Evolutionary conservation across 2,113 vertebrate species (phyloP).

Genomic region (Cheilinus undulatus): DNA sequence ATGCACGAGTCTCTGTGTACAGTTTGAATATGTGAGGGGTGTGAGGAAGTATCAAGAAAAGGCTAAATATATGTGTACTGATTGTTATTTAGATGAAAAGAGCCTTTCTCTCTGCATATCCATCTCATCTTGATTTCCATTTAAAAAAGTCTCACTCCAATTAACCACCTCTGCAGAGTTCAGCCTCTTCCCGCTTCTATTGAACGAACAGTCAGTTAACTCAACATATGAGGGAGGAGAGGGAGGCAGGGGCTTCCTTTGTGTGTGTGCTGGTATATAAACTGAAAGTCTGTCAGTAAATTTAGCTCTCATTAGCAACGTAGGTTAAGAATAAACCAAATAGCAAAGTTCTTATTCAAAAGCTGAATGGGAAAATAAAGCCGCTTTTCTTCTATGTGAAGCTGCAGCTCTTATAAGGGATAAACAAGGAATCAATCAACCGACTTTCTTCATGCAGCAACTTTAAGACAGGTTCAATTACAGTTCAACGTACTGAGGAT

Average conservation of each 20-base stretch:
- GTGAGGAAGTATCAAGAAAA: not conserved
- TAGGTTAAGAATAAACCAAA: slow-evolving; percentile 20
- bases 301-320: slow-evolving; percentile 16
- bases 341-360: slow-evolving; percentile 9
- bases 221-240: slow-evolving; percentile 17
- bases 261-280: not conserved
- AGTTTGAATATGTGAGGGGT: not conserved
- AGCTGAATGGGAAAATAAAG: not conserved
- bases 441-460: too few species aligned
- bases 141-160: slow-evolving; percentile 49
- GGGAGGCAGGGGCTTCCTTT: not conserved
- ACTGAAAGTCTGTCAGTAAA: not conserved
- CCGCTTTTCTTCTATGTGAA: not conserved
- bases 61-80: not conserved
- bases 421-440: too few species aligned
- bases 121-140: slow-evolving; percentile 37
- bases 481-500: too few species aligned
- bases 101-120: not conserved
- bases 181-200: slow-evolving; percentile 45
- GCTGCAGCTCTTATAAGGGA: too few species aligned
- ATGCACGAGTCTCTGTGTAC: not conserved
- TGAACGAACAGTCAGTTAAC: slow-evolving; percentile 61
- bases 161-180: slow-evolving; percentile 56
- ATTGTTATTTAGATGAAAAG: slow-evolving; percentile 6
- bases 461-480: too few species aligned